Evolutionary conservation across 2,797 vertebrate species (phyloP), one percentile per base, ranked within the genome.

Genomic region (Amblyopsis hoosieri): DNA sequence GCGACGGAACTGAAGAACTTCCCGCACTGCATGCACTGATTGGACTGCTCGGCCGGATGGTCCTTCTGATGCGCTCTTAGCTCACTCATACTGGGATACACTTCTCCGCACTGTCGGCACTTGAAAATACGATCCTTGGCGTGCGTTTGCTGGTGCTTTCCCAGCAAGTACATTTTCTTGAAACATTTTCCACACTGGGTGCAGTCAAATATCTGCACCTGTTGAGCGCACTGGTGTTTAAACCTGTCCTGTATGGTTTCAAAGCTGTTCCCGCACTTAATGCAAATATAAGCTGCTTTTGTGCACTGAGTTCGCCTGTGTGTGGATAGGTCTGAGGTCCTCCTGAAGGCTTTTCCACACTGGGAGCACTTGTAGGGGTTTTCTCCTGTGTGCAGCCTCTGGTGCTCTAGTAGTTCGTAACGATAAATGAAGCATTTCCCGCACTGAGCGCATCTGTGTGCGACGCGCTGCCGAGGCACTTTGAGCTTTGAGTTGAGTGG

Each of bases 291-390:
- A 12, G 77, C 82, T 4, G 83, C 83, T 48, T 80, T 75, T 14
- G 19, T 67, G 71, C 85, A 87, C 64, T 75, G 80, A 7, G 72
- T 78, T 11, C 79, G 57, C 45, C 83, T 75, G 72, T 87, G 85
- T n/a, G 66, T 67, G 3, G 82, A 82, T 46, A 87, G 15, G 62
- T 80, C 83, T 3, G 82, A 76, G n/a, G 72, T 79, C 63, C 54
- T 79, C 47, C 77, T 69, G 13, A 85, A 88, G 23, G 78, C 71
- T 58, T 86, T 88, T 3, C 75, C 79, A 0, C 86, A 88, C 68
- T 87, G 82, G 14, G 85, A 82, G 62, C 83, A 87, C 67, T 83
- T 82, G 66, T 85, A 85, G 11, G 85, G 85, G 57, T 78, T 80
- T 65, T 87, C 85, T 50, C 82, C 82, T 0, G 83, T 85, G 74